Evolutionary conservation across 2,113 vertebrate genomes (phyloP), one percentile per base, ranked within the genome.

Genomic region (Herpailurus yagouaroundi): DNA sequence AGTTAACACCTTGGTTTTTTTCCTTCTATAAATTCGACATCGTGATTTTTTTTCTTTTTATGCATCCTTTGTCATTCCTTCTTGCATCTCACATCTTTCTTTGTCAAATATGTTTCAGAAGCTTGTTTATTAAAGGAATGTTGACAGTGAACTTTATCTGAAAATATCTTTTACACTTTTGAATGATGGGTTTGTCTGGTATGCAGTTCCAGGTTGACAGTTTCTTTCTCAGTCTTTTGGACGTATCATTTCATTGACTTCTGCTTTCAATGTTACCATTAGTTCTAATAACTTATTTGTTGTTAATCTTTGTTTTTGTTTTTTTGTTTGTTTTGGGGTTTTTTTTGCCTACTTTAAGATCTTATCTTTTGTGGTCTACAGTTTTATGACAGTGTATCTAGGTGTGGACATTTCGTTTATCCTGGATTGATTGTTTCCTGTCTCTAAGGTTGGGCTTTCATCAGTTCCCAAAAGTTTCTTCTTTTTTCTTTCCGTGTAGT

Each of bases 231-330:
- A 66, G 71, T 14, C 23, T 19, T 76, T 85, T 92, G 74, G 57
- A 36, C n/a, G 19, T 89, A 45, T 48, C 23, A 38, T 45, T 71
- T 16, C 55, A 89, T 81, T 74, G 81, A 86, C 64, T 80, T 88
- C 2, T n/a, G 68, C 21, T 69, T 93, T 48, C 8, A 74, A 0
- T 66, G 36, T 90, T 86, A 85, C 7, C 48, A 4, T 83, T 92
- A 15, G 33, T 85, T 94, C 33, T 86, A 80, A 76, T 93, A 68
- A 86, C 73, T 76, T 89, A 60, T 33, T 93, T 95, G 63, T 86
- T 93, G 66, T 48, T 74, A 60, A 86, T 50, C 16, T 96, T 27
- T 73, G 7, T 64, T 52, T 57, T 38, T 36, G n/a, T 36, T 27
- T 80, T 60, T 33, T 79, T 45, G 36, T 57, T 18, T 60, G 1